Evolutionary conservation across 1,140 invertebrate genomes (phyloP).

Genomic region (Zaprionus camerounensis): DNA sequence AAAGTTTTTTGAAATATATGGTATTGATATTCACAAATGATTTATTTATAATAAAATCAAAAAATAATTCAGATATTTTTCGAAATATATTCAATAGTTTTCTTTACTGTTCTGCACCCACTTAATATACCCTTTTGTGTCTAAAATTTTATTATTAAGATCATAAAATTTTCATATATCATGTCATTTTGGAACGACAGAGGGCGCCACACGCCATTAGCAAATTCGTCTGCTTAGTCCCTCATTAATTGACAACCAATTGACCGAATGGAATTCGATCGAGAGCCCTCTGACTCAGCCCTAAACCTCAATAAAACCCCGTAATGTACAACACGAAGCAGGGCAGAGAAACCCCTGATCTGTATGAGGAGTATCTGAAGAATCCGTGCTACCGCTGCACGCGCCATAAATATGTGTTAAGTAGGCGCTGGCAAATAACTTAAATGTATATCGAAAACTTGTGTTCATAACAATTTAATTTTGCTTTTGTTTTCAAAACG

Average conservation of each 20-base stretch:
- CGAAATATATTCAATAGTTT: too few species aligned
- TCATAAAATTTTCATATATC: conserved; percentile 4
- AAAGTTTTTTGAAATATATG: too few species aligned
- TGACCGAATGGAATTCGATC: conserved; percentile 33
- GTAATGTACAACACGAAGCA: conserved; percentile 63
- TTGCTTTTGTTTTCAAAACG: conserved; percentile 74
- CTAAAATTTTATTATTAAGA: neutral
- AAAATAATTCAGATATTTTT: too few species aligned
- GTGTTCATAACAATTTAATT: conserved; percentile 83
- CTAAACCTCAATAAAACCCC: conserved; percentile 46
- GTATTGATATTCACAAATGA: too few species aligned
- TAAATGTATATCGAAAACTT: conserved; percentile 72
- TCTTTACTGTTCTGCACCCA: neutral
- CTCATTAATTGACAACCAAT: conserved; percentile 27
- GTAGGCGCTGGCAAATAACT: conserved; percentile 59
- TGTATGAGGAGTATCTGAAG: conserved; percentile 65
- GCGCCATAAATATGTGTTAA: conserved; percentile 82
- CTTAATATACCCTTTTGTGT: neutral
- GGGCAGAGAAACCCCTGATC: neutral
- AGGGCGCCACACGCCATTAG: conserved; percentile 30
- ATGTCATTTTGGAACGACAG: conserved; percentile 12
- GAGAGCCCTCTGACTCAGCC: conserved; percentile 35
- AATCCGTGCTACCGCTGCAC: conserved; percentile 79
- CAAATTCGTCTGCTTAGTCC: conserved; percentile 13
- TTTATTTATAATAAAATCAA: too few species aligned